phyloP scores from a whole-genome alignment of 2,797 vertebrate species.

The Calcarius lapponicus region DNA sequence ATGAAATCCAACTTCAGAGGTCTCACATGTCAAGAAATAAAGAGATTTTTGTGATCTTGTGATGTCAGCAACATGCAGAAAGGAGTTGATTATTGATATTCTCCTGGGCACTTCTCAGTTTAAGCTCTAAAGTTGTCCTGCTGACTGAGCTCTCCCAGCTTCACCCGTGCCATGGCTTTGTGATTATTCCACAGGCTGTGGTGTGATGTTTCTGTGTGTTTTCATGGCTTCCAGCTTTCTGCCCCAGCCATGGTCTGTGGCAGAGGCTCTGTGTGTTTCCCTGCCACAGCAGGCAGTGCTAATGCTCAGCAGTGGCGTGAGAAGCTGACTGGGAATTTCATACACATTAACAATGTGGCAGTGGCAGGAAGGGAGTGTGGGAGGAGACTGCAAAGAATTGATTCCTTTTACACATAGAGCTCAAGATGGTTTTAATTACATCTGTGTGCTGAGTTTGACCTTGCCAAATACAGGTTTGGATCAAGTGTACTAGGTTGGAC shows the following conservation, averaged over 20 bases:
- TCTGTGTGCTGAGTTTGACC: neutral
- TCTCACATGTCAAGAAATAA: neutral
- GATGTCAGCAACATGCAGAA: neutral
- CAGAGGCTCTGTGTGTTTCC: neutral
- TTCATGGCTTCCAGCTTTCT: neutral
- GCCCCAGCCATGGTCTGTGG: neutral
- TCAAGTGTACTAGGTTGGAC: neutral
- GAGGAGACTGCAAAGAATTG: neutral
- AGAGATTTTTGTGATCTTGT: neutral
- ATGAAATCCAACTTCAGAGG: neutral
- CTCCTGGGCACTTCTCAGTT: neutral
- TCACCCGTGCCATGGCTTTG: fast-evolving
- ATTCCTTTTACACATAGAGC: neutral
- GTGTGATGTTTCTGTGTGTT: neutral
- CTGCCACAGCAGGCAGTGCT: neutral
- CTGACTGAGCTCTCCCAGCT: neutral
- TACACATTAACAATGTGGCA: neutral
- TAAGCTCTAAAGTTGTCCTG: neutral
- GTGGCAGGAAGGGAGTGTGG: neutral
- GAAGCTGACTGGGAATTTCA: neutral
- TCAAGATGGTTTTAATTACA: neutral
- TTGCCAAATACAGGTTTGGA: neutral
- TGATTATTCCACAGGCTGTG: neutral
- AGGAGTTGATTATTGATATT: neutral
- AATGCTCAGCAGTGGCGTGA: neutral